phyloP scores from a whole-genome alignment of 2,888 invertebrate genomes.

The Leuctra nigra region DNA sequence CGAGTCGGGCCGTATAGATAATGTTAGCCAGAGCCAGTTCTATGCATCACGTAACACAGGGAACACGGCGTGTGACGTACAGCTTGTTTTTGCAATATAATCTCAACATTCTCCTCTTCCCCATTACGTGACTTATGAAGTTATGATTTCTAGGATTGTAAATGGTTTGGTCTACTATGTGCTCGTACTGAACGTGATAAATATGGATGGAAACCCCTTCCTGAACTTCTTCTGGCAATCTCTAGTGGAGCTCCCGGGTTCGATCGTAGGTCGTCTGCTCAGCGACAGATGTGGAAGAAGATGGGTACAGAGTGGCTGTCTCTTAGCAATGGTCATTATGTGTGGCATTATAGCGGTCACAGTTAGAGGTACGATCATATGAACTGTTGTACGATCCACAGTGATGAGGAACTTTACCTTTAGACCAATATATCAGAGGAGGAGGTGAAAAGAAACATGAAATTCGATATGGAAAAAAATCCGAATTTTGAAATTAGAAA shows the following conservation, averaged over 20 bases:
- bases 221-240: slow-evolving; percentile 57
- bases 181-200: slow-evolving; percentile 47
- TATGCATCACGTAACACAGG: too few relatives aligned
- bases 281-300: slow-evolving; percentile 49
- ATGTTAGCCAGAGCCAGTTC: too few relatives aligned
- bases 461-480: too few relatives aligned
- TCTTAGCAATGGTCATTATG: too few relatives aligned
- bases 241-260: slow-evolving; percentile 56
- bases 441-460: too few relatives aligned
- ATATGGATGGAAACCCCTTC: slow-evolving; percentile 55
- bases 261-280: slow-evolving; percentile 48
- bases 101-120: background rate
- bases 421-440: too few relatives aligned
- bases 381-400: too few relatives aligned
- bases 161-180: slow-evolving; percentile 47
- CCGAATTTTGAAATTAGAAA: too few relatives aligned
- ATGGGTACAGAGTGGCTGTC: slow-evolving; percentile 43
- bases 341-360: slow-evolving; percentile 41
- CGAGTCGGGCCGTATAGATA: too few relatives aligned
- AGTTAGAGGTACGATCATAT: slow-evolving; percentile 41
- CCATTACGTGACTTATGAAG: too few relatives aligned
- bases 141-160: slow-evolving; percentile 45
- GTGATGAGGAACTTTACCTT: too few relatives aligned
- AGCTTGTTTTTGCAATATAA: background rate
- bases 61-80: too few relatives aligned